Percentiles rank a stretch among this genome's conserved stretches.
These are phyloP conservation scores for Lysandra coridon DNA, from an alignment of 2,888 invertebrate species.

Conservation along the genomic window DNA sequence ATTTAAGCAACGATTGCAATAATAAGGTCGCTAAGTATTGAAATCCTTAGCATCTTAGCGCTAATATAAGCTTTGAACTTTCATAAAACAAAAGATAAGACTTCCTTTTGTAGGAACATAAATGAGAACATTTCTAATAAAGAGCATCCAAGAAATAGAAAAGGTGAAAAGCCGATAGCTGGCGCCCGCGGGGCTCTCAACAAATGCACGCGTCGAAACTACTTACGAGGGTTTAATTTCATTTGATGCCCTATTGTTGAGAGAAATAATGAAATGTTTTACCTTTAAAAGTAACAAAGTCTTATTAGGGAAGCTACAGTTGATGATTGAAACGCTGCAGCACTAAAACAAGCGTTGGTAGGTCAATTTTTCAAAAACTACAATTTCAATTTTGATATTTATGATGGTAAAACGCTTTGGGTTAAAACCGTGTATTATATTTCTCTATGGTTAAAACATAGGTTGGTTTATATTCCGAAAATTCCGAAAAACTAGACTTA, in stretches of 20 bases:
- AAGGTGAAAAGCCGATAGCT: constrained; percentile 45
- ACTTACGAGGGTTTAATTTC: constrained; percentile 41
- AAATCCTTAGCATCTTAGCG: background rate
- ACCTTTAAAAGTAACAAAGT: background rate
- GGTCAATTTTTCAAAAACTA: too few species aligned
- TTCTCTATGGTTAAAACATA: too few species aligned
- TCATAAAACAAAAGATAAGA: background rate
- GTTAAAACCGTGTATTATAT: too few species aligned
- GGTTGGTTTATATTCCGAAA: too few species aligned
- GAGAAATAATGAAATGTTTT: background rate
- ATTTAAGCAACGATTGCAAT: too few species aligned
- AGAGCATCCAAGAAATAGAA: constrained; percentile 36
- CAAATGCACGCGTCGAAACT: constrained; percentile 39
- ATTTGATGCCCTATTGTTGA: constrained; percentile 35
- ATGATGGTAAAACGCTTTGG: too few species aligned
- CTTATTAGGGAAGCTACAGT: too few species aligned
- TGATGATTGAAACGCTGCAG: too few species aligned
- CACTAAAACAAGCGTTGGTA: too few species aligned
- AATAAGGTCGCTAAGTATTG: background rate
- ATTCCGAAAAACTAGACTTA: too few species aligned
- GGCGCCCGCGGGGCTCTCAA: constrained; percentile 42
- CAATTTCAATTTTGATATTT: too few species aligned
- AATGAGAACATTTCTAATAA: constrained; percentile 26
- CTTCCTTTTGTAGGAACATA: background rate
- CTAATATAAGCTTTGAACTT: background rate